Evolutionary conservation across 1,140 invertebrate species (phyloP).

Genomic region (Idris sp.): DNA sequence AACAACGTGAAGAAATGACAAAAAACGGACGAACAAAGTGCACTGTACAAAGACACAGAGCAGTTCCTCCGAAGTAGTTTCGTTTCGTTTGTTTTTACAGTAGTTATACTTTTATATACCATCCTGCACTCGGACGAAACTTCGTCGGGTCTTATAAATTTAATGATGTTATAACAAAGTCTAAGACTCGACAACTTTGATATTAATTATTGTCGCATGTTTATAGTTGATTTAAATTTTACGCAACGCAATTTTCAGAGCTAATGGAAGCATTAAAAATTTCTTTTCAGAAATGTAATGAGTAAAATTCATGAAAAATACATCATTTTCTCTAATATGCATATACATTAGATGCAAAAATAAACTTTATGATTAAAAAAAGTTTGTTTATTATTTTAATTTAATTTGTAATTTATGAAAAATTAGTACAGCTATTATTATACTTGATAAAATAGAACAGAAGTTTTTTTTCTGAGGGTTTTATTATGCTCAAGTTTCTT

Average conservation of each 20-base stretch:
- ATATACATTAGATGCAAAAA: too few species aligned
- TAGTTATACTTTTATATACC: conserved; percentile 32
- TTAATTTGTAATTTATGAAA: too few species aligned
- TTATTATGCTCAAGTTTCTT: too few species aligned
- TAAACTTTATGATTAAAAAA: too few species aligned
- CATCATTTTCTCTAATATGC: too few species aligned
- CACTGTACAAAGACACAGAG: conserved; percentile 1
- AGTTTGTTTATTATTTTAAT: too few species aligned
- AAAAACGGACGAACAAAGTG: too few species aligned
- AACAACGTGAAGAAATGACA: too few species aligned
- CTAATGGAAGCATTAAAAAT: conserved; percentile 4
- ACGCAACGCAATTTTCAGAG: conserved; percentile 1
- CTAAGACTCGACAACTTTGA: conserved; percentile 10
- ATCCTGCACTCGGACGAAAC: neutral
- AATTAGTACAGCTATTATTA: too few species aligned
- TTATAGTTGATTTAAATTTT: conserved; percentile 15
- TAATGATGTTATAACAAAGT: conserved; percentile 34
- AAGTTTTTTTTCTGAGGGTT: too few species aligned
- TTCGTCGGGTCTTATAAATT: conserved; percentile 33
- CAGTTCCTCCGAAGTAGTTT: conserved; percentile 9
- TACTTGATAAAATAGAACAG: too few species aligned
- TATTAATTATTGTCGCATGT: conserved; percentile 28
- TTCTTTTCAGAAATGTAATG: neutral
- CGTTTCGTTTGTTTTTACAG: conserved; percentile 18
- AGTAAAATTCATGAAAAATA: too few species aligned